Evolutionary conservation across 2,888 invertebrate species (phyloP).

Genomic region (Pheosia tremula): DNA sequence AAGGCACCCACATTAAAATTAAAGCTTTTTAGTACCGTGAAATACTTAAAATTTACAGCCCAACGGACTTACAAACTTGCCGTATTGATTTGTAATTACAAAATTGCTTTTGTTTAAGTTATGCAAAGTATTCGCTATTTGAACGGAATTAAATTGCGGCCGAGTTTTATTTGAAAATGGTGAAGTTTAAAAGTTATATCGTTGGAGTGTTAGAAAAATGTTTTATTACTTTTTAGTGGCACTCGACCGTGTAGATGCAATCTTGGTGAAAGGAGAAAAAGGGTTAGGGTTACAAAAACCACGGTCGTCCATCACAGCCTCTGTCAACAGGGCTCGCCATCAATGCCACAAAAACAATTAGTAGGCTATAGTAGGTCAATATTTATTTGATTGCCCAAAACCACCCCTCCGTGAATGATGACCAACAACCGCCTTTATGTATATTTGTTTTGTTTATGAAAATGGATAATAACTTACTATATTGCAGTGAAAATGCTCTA

Average conservation of each 20-base stretch:
- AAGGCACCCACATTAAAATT: conserved; percentile 54
- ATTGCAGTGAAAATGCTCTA: conserved; percentile 11
- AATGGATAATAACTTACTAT: conserved; percentile 16
- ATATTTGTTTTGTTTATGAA: conserved; percentile 33
- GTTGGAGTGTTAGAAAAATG: conserved; percentile 43
- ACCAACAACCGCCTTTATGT: conserved; percentile 47
- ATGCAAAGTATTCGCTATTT: conserved; percentile 59
- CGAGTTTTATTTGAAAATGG: conserved; percentile 46
- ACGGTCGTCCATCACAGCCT: conserved; percentile 74
- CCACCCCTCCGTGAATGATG: conserved; percentile 63
- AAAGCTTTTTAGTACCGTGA: conserved; percentile 49
- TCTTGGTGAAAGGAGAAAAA: conserved; percentile 54
- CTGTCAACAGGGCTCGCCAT: conserved; percentile 75
- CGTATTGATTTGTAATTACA: conserved; percentile 68
- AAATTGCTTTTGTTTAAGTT: conserved; percentile 61
- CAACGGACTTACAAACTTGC: conserved; percentile 54
- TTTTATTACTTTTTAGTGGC: conserved; percentile 35
- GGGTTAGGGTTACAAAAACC: conserved; percentile 69
- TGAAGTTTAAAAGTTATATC: conserved; percentile 44
- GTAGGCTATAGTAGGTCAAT: conserved; percentile 81
- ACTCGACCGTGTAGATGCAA: conserved; percentile 56
- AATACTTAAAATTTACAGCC: conserved; percentile 59
- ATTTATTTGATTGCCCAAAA: conserved; percentile 77
- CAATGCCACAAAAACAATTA: conserved; percentile 81
- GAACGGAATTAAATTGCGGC: conserved; percentile 51